Conservation (phyloP, 2,888 invertebrate species). For the Epirrita christyi region DNA sequence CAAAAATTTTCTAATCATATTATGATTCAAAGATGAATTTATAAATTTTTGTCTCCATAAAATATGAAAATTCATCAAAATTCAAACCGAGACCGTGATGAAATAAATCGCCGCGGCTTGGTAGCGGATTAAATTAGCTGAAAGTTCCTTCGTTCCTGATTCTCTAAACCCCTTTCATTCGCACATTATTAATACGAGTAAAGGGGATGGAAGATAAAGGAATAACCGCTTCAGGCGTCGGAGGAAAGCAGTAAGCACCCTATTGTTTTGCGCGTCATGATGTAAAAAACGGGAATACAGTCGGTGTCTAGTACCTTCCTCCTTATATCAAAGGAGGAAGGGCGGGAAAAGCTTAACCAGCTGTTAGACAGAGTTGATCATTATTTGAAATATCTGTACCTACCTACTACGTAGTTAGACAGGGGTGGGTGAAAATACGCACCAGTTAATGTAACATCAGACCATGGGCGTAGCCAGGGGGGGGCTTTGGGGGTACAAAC, state of each 20-base stretch:
- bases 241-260: constrained; percentile 79
- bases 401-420: background rate
- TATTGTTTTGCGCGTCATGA: constrained; percentile 78
- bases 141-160: constrained; percentile 72
- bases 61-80: constrained; percentile 55
- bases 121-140: constrained; percentile 77
- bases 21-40: no score
- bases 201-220: constrained; percentile 57
- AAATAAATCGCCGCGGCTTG: constrained; percentile 61
- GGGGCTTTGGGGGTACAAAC: no score
- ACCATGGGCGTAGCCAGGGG: no score
- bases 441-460: background rate
- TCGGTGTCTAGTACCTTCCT: constrained; percentile 24
- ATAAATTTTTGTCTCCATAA: no score
- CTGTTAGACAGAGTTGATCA: constrained; percentile 36
- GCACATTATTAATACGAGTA: constrained; percentile 38
- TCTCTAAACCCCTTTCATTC: constrained; percentile 54
- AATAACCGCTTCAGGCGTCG: constrained; percentile 76
- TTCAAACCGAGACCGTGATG: constrained; percentile 52
- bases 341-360: constrained; percentile 19
- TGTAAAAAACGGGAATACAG: constrained; percentile 62
- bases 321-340: constrained; percentile 31
- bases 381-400: constrained; percentile 30
- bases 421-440: constrained; percentile 19
- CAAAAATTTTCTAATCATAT: no score